Evolutionary conservation across 2,888 invertebrate genomes (phyloP).

Genomic region (Strigamia maritima): DNA sequence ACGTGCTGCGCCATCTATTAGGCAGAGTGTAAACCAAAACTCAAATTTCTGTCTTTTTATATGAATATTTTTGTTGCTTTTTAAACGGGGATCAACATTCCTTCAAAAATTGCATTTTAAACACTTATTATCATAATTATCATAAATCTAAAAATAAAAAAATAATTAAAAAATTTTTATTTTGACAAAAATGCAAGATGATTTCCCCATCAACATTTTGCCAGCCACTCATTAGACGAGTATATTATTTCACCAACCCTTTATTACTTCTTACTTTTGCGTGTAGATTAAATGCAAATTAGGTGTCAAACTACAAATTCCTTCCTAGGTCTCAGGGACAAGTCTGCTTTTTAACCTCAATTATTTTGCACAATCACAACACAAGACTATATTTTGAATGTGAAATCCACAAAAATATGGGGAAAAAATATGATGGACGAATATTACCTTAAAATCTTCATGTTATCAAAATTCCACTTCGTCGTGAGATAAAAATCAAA

Average conservation of each 20-base stretch:
- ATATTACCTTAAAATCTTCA: too few species aligned
- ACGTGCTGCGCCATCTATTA: not conserved
- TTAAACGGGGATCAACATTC: not conserved
- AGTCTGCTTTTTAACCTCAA: not conserved
- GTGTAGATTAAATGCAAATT: not conserved
- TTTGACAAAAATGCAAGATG: conserved; percentile 1
- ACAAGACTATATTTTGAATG: too few species aligned
- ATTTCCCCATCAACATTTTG: not conserved
- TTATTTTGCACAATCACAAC: too few species aligned
- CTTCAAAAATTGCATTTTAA: not conserved
- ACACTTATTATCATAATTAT: not conserved
- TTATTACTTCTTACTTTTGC: not conserved
- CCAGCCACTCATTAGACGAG: not conserved
- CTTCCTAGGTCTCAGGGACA: not conserved
- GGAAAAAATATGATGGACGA: too few species aligned
- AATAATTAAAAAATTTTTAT: not conserved
- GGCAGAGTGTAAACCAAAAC: not conserved
- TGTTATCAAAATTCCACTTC: too few species aligned
- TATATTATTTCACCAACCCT: not conserved
- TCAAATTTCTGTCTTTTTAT: too few species aligned
- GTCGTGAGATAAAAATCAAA: too few species aligned
- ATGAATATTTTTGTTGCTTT: not conserved
- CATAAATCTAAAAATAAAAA: not conserved
- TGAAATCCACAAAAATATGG: too few species aligned
- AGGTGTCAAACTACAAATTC: not conserved